These are phyloP conservation scores for Ceratina calcarata DNA, from an alignment of 1,140 invertebrate species.

Conservation along the genomic window DNA sequence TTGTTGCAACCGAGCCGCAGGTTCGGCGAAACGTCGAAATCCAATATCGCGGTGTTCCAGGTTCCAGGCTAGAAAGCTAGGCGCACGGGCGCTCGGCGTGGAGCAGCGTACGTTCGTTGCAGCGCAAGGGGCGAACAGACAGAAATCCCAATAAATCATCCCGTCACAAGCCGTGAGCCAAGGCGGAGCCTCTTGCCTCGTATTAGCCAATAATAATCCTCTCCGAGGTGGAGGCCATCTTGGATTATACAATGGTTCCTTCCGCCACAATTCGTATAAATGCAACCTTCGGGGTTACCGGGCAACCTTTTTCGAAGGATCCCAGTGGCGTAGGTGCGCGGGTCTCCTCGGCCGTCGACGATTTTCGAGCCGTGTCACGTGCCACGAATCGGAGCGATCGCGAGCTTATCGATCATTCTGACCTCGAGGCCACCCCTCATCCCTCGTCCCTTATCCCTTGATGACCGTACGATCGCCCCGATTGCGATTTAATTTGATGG, in stretches of 20 bases:
- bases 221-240: constrained; percentile 82
- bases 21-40: constrained; percentile 59
- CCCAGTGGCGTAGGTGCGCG: constrained; percentile 69
- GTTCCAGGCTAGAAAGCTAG: constrained; percentile 33
- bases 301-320: constrained; percentile 71
- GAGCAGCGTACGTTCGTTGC: constrained; percentile 73
- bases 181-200: constrained; percentile 82
- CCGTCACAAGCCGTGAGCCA: constrained; percentile 81
- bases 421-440: not conserved
- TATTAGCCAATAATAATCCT: constrained; percentile 84
- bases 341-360: not conserved
- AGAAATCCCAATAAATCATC: constrained; percentile 81
- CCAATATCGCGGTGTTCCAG: constrained; percentile 51
- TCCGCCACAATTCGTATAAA: constrained; percentile 79
- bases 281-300: constrained; percentile 74
- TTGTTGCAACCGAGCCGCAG: constrained; percentile 54
- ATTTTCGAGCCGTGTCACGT: not conserved
- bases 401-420: not conserved
- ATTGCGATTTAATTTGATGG: not conserved
- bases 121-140: constrained; percentile 78
- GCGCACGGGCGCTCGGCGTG: constrained; percentile 59
- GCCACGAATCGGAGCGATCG: not conserved
- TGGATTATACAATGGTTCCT: constrained; percentile 82
- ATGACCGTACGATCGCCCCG: not conserved
- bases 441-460: not conserved